Percentiles rank a stretch among this genome's conserved stretches.
Conservation (phyloP, 2,113 vertebrate species). For the Forbesichthys agassizii region DNA sequence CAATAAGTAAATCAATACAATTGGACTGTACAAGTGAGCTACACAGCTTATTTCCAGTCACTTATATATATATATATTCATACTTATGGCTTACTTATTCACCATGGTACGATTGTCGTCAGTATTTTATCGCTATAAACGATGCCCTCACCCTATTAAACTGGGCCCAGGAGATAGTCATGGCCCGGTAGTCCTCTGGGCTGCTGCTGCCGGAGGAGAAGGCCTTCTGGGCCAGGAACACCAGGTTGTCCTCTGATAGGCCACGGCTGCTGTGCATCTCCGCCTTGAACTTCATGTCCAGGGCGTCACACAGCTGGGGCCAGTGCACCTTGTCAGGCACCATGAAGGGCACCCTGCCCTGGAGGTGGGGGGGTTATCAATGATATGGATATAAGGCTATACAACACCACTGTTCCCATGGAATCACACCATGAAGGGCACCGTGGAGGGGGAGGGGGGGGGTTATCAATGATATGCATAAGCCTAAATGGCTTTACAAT, state of each 20-base stretch:
- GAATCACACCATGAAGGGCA: too few relatives aligned
- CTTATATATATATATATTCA: too few relatives aligned
- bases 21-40: too few relatives aligned
- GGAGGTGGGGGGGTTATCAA: conserved; percentile 1
- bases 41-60: too few relatives aligned
- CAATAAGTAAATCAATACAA: too few relatives aligned
- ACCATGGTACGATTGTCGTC: too few relatives aligned
- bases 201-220: conserved; percentile 86
- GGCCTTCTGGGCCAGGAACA: conserved; percentile 91
- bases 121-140: too few relatives aligned
- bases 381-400: background rate
- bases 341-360: conserved; percentile 90
- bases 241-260: conserved; percentile 88
- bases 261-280: conserved; percentile 90
- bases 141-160: conserved; percentile 81
- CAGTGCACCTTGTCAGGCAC: conserved; percentile 91
- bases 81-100: too few relatives aligned
- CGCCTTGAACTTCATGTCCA: conserved; percentile 94
- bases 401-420: too few relatives aligned
- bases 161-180: conserved; percentile 95
- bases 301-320: conserved; percentile 87
- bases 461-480: too few relatives aligned
- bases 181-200: conserved; percentile 85
- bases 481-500: too few relatives aligned
- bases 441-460: too few relatives aligned